Evolutionary conservation across 2,113 vertebrate species (phyloP).

Genomic region (Protobothrops flavoviridis): DNA sequence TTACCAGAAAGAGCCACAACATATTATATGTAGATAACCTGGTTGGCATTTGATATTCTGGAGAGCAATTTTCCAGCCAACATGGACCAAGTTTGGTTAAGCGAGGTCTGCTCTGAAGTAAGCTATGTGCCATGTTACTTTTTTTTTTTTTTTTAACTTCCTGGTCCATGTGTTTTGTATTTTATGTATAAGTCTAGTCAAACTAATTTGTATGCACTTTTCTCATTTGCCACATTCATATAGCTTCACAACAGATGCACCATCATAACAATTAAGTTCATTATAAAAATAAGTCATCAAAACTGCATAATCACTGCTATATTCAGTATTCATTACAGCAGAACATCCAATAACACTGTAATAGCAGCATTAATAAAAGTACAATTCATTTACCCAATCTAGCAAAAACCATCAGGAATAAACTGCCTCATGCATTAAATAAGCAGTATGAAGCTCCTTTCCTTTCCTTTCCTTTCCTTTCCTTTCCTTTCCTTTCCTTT

Average conservation of each 20-base stretch:
- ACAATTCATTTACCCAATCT: not conserved
- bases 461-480: not conserved
- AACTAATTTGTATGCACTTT: not conserved
- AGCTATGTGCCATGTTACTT: not conserved
- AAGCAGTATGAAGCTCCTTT: not conserved
- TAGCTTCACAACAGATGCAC: not conserved
- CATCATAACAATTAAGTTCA: not conserved
- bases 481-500: not conserved
- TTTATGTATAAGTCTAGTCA: not conserved
- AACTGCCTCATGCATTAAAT: not conserved
- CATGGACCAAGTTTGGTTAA: not conserved
- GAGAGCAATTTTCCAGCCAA: not conserved
- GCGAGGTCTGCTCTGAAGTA: not conserved
- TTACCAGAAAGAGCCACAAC: not conserved
- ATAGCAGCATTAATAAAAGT: not conserved
- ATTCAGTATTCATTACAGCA: not conserved
- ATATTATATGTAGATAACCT: not conserved
- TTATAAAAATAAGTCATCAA: not conserved
- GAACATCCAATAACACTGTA: not conserved
- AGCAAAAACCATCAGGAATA: not conserved
- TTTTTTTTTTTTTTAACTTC: not conserved
- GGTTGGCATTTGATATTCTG: not conserved
- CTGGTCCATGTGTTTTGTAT: not conserved
- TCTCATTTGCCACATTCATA: not conserved
- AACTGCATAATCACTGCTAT: not conserved